Conservation (phyloP, 2,888 invertebrate species). For the Ligdia adustata region DNA sequence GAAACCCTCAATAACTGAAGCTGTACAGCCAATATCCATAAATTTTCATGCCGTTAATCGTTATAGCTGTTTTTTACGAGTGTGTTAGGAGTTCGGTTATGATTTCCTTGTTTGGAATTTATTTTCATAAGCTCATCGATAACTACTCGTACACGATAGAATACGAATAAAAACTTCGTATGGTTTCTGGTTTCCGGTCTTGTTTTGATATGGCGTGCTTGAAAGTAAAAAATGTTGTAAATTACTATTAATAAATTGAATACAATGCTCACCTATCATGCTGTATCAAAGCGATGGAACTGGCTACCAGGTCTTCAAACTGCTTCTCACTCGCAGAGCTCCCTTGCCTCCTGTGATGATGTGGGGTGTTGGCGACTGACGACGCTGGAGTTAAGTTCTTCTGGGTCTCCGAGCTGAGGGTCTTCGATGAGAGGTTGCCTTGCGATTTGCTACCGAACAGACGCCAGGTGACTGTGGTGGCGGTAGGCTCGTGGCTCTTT, state of each 20-base stretch:
- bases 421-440: slow-evolving; percentile 61
- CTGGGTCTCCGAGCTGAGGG: slow-evolving; percentile 56
- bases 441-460: slow-evolving; percentile 75
- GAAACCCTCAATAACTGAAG: slow-evolving; percentile 13
- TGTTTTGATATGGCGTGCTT: too few species aligned
- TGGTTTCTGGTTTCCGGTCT: too few species aligned
- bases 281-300: slow-evolving; percentile 89
- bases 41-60: slow-evolving; percentile 7
- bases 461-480: slow-evolving; percentile 61
- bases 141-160: too few species aligned
- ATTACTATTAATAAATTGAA: too few species aligned
- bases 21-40: slow-evolving; percentile 11
- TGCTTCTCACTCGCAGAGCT: slow-evolving; percentile 81
- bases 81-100: slow-evolving; percentile 2
- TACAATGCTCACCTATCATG: slow-evolving; percentile 81
- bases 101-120: slow-evolving; percentile 1
- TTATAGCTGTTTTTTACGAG: slow-evolving; percentile 10
- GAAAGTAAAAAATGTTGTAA: too few species aligned
- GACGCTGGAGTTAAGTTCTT: slow-evolving; percentile 66
- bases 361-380: slow-evolving; percentile 70
- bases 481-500: slow-evolving; percentile 56
- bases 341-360: slow-evolving; percentile 73
- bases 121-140: too few species aligned
- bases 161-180: too few species aligned
- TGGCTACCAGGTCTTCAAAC: slow-evolving; percentile 86